Base-by-base conservation (phyloP, 1,140 invertebrate genomes). In the Pogonomyrmex californicus region DNA sequence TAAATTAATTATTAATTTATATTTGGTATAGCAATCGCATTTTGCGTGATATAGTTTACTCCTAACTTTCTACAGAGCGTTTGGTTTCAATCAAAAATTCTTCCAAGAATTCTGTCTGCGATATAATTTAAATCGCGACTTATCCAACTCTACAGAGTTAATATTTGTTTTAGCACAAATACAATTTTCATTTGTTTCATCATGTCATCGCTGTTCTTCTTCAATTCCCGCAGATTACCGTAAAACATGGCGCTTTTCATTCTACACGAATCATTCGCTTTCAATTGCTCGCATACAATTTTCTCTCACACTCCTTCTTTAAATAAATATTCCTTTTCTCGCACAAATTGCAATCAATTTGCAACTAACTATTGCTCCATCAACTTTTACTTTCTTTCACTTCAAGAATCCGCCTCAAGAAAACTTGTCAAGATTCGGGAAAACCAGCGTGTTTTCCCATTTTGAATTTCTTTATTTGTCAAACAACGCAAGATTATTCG, bases 1-100 rank as follows among this genome's bases (percentile, higher is more conserved):
- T 14, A 78, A 78, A 85, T 85, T 76, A 85, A 12, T 85, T 62
- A 63, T 9, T 78, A 23, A 85, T 76, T 75, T 85, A 65, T 65
- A 78, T n/a, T 47, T 58, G 47, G n/a, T 78, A 66, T 65, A 77
- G 38, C 23, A 49, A 63, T 5, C 44, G 41, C n/a, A 49, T 12
- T 76, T 44, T 12, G 23, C 54, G 47, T 47, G 41, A 49, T 60
- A 60, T 49, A 75, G 9, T 73, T 47, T 58, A 54, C 9, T 30
- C 6, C 70, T 73, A 47, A 58, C 30, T 58, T 60, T n/a, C 68
- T 23, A 38, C 17, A 75, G 41, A 62, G 41, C 30, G 17, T n/a
- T 36, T 47, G 6, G 7, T 66, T 23, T 65, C 79, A 5, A 23
- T 62, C 3, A 38, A 77, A 14, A 77, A 62, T 47, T 77, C 41